Conservation (phyloP, 2,113 vertebrate species). For the Chlorodrepanis virens region DNA sequence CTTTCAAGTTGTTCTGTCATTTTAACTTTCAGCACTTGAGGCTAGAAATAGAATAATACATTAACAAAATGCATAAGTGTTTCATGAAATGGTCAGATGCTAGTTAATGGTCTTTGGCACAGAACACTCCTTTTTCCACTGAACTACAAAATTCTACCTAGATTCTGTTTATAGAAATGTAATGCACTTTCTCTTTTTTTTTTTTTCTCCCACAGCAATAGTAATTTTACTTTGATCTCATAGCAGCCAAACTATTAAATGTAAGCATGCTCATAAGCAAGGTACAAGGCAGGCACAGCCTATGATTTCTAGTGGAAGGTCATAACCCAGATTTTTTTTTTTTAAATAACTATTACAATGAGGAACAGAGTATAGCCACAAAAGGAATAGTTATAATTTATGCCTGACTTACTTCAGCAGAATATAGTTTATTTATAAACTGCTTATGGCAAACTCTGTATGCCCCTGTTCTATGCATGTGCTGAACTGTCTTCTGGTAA, state of each 20-base stretch:
- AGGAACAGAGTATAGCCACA: constrained; percentile 71
- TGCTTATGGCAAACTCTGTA: constrained; percentile 85
- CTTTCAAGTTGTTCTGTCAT: constrained; percentile 56
- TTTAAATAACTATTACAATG: constrained; percentile 80
- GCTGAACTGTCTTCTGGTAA: constrained; percentile 83
- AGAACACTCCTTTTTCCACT: not conserved
- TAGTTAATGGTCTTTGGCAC: constrained; percentile 33
- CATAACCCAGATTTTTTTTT: constrained; percentile 77
- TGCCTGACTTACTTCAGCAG: constrained; percentile 81
- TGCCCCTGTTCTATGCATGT: constrained; percentile 80
- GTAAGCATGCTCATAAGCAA: constrained; percentile 71
- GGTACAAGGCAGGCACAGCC: constrained; percentile 64
- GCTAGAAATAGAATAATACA: constrained; percentile 52
- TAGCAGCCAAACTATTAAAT: constrained; percentile 70
- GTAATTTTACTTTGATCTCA: constrained; percentile 76
- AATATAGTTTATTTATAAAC: constrained; percentile 88
- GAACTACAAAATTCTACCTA: constrained; percentile 47
- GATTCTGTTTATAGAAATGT: constrained; percentile 69
- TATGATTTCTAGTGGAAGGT: constrained; percentile 78
- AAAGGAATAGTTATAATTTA: constrained; percentile 82
- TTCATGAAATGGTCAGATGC: constrained; percentile 30
- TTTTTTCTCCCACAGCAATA: constrained; percentile 50
- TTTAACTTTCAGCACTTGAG: constrained; percentile 51
- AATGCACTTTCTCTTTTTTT: constrained; percentile 24
- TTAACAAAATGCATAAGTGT: constrained; percentile 33